phyloP scores from a whole-genome alignment of 2,113 vertebrate species.

The Octodon degus region DNA sequence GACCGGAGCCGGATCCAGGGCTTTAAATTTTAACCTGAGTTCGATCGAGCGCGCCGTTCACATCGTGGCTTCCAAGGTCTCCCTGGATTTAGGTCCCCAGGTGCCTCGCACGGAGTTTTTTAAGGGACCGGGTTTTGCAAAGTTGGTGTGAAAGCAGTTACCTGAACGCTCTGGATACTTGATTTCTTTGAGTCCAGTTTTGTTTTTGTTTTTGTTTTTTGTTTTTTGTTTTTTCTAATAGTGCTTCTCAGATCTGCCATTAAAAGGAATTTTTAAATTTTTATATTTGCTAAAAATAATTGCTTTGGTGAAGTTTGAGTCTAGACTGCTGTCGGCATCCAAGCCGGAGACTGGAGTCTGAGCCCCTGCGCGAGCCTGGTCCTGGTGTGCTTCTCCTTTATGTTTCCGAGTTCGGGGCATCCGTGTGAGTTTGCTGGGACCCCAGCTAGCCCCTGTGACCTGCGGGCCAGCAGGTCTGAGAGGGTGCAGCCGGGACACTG shows the following conservation, averaged over 20 bases:
- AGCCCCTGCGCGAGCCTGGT: not conserved
- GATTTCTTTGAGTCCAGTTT: conserved; percentile 41
- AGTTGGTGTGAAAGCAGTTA: not conserved
- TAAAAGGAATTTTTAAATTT: conserved; percentile 17
- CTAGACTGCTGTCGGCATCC: conserved; percentile 46
- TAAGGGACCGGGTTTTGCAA: conserved; percentile 23
- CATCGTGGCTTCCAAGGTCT: not conserved
- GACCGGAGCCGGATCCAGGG: conserved; percentile 20
- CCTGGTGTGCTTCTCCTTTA: not conserved
- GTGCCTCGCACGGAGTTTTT: conserved; percentile 27
- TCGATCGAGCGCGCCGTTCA: conserved; percentile 26
- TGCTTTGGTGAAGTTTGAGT: not conserved
- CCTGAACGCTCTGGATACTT: not conserved
- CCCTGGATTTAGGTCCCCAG: not conserved
- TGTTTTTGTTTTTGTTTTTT: too few species aligned
- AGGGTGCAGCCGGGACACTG: not conserved
- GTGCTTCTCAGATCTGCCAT: conserved; percentile 32
- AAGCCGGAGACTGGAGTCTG: not conserved
- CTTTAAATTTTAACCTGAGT: conserved; percentile 72
- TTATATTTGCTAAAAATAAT: conserved; percentile 23
- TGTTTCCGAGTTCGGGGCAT: not conserved
- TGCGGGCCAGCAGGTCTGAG: not conserved
- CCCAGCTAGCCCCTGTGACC: not conserved
- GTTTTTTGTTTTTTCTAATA: conserved; percentile 41
- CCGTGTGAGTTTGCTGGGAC: not conserved